Percentiles rank a stretch among this genome's conserved stretches.
Evolutionary conservation across 2,113 vertebrate genomes (phyloP).

Genomic region (Eupsittula cactorum): DNA sequence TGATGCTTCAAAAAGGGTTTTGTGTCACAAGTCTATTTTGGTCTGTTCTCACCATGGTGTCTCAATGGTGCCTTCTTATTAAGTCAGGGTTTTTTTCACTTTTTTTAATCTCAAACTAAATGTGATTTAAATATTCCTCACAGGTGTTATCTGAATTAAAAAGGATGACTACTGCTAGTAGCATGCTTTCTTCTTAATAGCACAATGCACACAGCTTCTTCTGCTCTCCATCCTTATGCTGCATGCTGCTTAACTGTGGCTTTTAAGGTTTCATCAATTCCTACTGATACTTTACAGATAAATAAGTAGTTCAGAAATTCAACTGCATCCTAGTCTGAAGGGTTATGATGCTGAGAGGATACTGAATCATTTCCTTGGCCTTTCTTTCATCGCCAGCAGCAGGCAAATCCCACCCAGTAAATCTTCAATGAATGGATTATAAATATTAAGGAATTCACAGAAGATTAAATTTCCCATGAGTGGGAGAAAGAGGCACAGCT

Average conservation of each 20-base stretch:
- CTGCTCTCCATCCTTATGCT: slow-evolving; percentile 38
- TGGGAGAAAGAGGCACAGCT: neutral
- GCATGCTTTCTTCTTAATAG: slow-evolving; percentile 50
- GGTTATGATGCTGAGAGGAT: slow-evolving; percentile 38
- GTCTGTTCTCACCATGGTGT: slow-evolving; percentile 21
- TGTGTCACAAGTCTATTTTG: slow-evolving; percentile 55
- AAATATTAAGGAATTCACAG: slow-evolving; percentile 36
- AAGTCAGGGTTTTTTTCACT: neutral
- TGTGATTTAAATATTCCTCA: slow-evolving; percentile 69
- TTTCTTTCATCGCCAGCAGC: slow-evolving; percentile 40
- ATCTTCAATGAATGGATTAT: slow-evolving; percentile 30
- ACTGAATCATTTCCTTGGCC: slow-evolving; percentile 29
- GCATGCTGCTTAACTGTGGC: slow-evolving; percentile 58
- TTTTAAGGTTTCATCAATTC: slow-evolving; percentile 66
- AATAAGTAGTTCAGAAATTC: slow-evolving; percentile 53
- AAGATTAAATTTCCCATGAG: neutral
- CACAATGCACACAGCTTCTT: slow-evolving; percentile 54
- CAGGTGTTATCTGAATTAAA: slow-evolving; percentile 64
- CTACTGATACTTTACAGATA: slow-evolving; percentile 55
- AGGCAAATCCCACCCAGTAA: slow-evolving; percentile 30
- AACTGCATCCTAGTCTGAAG: slow-evolving; percentile 41
- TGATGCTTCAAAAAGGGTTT: slow-evolving; percentile 4
- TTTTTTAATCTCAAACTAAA: slow-evolving; percentile 51
- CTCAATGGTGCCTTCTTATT: slow-evolving; percentile 38
- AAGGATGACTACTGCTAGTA: slow-evolving; percentile 44